Evolutionary conservation across 2,888 invertebrate genomes (phyloP), one percentile per base, ranked within the genome.

Genomic region (Scrobipalpa atriplicella): DNA sequence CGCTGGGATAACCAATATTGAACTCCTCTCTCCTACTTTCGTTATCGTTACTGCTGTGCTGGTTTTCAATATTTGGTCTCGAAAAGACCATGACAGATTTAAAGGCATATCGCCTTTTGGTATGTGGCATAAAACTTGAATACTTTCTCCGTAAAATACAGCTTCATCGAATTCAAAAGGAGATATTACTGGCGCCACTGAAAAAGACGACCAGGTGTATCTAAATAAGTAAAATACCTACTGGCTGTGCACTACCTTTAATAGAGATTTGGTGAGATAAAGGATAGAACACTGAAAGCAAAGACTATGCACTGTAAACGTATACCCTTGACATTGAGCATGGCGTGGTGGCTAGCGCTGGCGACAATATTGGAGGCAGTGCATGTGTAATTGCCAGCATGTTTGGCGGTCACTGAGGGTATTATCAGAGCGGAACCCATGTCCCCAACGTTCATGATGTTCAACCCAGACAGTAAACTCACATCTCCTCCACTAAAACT

Each of bases 41-140:
- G 94, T 82, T 62, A 94, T 90, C 56, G 85, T 85, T 69, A 94
- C 87, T 70, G 91, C 91, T 68, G 86, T 83, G 70, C 84, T 86
- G 68, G 79, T 82, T 77, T 81, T 81, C 69, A 91, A 71, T 61
- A 92, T 93, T 70, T 92, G 86, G 62, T 94, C 94, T 79, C 95
- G 95, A 77, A 96, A 95, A 67, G 93, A 93, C 96, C 96, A 97
- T 60, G 89, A 88, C 51, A 96, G 94, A 67, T 92, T 93, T 72
- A 97, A 89, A 2, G 96, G 96, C 78, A 94, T 93, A 85, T 97
- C 96, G 68, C 96, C 96, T 82, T 95, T 94, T 18, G 94, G 89
- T 75, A 91, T 88, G 73, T 92, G 90, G 75, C 95, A 95, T 87
- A 86, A 90, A 41, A 91, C 84, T 85, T 93, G 93, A 78, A 94